Evolutionary conservation across 2,888 invertebrate species (phyloP), one percentile per base, ranked within the genome.

Genomic region (Epinotia bilunana): DNA sequence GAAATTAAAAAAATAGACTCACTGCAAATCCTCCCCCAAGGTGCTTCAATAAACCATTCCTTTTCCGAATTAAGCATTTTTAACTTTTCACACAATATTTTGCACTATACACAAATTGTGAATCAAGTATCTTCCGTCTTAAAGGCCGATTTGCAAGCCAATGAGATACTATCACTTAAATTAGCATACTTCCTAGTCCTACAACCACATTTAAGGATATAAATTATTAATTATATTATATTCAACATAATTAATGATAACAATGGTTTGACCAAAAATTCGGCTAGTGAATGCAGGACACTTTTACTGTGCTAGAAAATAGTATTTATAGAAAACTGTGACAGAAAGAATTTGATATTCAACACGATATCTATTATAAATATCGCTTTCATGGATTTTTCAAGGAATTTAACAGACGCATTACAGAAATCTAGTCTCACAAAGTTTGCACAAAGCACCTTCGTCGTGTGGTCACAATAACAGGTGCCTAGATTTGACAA

Each of bases 1-100:
- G 13, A 7, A 46, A 49, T 63, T 55, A 43, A 64, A 67, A 23
- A 20, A 68, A 4, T 78, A 0, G 33, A 89, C 92, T 90, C 84
- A 93, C 94, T 84, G 73, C 88, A 90, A 78, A 93, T 84, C 78
- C 86, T 85, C 13, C 94, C 93, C 93, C 93, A 93, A 0, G 93
- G 93, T 1, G 86, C 92, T 81, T 91, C 83, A 28, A 93, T 91
- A 81, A 82, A 94, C 93, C 93, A 93, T 79, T 93, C 92, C 33
- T 91, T 92, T 82, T 93, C 92, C 55, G 81, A 74, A 68, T 90
- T 77, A 77, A 77, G 78, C 88, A 89, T 91, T 80, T 80, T 81
- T 11, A 1, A 43, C 16, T 53, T 28, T 13, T 43, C 1, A 43
- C 13, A 57, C 43, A 43, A 13, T 39, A 23, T 18, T 33, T 43